These are phyloP conservation scores for Aythya baeri DNA, from an alignment of 2,113 vertebrate genomes.

Conservation along the genomic window DNA sequence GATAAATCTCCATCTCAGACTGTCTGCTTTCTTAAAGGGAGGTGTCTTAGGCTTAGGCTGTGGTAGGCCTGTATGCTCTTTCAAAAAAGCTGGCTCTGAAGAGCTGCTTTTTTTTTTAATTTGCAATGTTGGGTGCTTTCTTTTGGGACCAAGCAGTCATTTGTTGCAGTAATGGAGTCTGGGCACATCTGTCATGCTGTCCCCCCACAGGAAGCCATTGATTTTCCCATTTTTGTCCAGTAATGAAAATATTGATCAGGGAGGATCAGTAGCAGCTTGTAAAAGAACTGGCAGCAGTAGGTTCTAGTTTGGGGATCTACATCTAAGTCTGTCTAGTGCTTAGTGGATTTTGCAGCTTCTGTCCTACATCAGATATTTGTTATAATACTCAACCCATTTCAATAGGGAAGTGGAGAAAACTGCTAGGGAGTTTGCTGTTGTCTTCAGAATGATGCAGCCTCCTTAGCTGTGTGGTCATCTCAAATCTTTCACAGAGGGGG, in stretches of 20 bases:
- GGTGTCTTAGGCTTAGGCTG: slow-evolving; percentile 16
- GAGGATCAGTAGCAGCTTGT: slow-evolving; percentile 60
- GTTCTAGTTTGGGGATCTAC: neutral
- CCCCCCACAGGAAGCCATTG: slow-evolving; percentile 60
- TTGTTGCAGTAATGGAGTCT: slow-evolving; percentile 34
- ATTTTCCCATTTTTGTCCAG: slow-evolving; percentile 42
- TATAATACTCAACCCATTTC: neutral
- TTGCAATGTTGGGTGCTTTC: neutral
- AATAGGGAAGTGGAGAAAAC: neutral
- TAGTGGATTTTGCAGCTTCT: neutral
- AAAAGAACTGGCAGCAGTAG: neutral
- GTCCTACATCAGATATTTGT: neutral
- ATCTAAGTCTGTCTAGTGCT: neutral
- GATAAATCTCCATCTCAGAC: slow-evolving; percentile 74
- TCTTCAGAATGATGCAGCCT: neutral
- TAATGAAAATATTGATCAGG: slow-evolving; percentile 76
- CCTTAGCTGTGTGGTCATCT: neutral
- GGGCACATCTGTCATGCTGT: neutral
- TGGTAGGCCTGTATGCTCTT: neutral
- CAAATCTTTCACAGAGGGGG: neutral
- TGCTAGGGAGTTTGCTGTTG: neutral
- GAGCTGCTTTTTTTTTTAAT: neutral
- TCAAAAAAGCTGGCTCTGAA: neutral
- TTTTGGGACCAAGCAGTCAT: neutral
- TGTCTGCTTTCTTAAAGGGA: slow-evolving; percentile 55